Conservation (phyloP, 2,113 vertebrate species). For the Lycocorax pyrrhopterus region DNA sequence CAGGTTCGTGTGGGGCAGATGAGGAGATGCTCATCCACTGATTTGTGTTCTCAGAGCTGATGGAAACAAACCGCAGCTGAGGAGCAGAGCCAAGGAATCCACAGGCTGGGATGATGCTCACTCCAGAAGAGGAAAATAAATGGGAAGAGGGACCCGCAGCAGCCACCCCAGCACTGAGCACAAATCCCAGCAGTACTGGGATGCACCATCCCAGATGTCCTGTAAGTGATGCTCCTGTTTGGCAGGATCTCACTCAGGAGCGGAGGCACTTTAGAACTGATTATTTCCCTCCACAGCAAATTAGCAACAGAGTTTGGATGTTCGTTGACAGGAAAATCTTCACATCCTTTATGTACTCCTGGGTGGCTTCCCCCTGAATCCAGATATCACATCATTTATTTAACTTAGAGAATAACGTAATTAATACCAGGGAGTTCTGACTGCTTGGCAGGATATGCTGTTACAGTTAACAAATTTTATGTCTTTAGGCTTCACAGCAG, state of each 20-base stretch:
- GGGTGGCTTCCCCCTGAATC: conserved; percentile 58
- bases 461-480: conserved; percentile 67
- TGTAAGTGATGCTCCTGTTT: not conserved
- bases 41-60: not conserved
- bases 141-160: not conserved
- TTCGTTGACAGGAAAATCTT: conserved; percentile 15
- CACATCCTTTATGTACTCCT: conserved; percentile 12
- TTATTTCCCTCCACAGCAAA: not conserved
- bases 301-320: conserved; percentile 35
- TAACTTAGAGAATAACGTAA: conserved; percentile 74
- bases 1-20: not conserved
- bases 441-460: conserved; percentile 66
- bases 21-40: not conserved
- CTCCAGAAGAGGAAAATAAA: not conserved
- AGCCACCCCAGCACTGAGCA: not conserved
- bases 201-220: not conserved
- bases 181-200: not conserved
- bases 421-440: conserved; percentile 64
- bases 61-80: not conserved
- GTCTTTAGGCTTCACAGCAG: conserved; percentile 60
- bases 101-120: not conserved
- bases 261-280: not conserved
- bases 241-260: not conserved
- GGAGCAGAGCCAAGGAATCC: not conserved
- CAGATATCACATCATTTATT: conserved; percentile 71